Evolutionary conservation across 1,140 invertebrate species (phyloP), one percentile per base, ranked within the genome.

Genomic region (Vollenhovia emeryi): DNA sequence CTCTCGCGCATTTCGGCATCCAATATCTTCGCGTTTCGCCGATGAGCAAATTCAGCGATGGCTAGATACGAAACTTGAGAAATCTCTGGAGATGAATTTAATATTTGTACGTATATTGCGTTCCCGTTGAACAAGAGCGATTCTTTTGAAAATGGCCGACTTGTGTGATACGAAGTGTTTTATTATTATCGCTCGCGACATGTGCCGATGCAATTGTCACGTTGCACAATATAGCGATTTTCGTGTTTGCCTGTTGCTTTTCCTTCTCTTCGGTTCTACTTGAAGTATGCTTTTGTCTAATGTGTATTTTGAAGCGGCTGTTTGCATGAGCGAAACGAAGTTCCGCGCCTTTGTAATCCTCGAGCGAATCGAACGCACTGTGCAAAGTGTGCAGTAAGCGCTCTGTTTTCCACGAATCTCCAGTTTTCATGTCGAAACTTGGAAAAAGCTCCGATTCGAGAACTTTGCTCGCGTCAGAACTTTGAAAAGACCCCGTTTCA

Each of bases 321-420:
- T 75, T 75, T 76, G 57, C 50, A 40, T 36, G 30, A 18, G 45
- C n/a, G 36, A 75, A 59, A 45, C 74, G 18, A 60, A 60, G 24
- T 62, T 40, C 27, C 24, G 27, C 24, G 27, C 18, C 11, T 48
- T 76, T 45, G 57, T 59, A 21, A 76, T 62, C 0, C n/a, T 62
- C 57, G 21, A 62, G n/a, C 33, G 40, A 76, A 60, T 76, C 57
- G 27, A 45, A 76, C 57, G 57, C 36, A 60, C 15, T 60, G 27
- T 33, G 57, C 15, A 43, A 75, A 57, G 73, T 30, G 11, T 76
- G 30, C 9, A n/a, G 9, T 76, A 62, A 76, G 13, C 40, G 7
- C n/a, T 15, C 18, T 4, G 24, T 30, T 21, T 30, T 43, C 18
- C 11, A 5, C 36, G 33, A 76, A 76, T 52, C 8, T 3, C 15